Evolutionary conservation across 2,888 invertebrate genomes (phyloP), one percentile per base, ranked within the genome.

Genomic region (Rhingia rostrata): DNA sequence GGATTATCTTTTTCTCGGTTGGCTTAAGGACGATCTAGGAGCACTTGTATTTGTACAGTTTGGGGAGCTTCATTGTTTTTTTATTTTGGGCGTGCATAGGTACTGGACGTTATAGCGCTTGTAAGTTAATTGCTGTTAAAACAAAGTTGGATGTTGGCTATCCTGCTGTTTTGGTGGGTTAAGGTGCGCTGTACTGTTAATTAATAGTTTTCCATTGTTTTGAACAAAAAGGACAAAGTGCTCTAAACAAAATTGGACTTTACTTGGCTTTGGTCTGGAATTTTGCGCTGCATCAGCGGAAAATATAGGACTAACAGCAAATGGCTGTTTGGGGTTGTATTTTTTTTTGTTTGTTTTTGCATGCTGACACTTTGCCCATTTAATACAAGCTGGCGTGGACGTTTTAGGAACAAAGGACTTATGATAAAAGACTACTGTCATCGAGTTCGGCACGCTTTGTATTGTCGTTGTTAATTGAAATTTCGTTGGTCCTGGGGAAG

Each of bases 151-250:
- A 43, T 70, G 41, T 51, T 64, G 54, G 45, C n/a, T 12, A 4
- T 54, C 10, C 41, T 45, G 22, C 22, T 72, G 60, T 47, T 60
- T 61, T 72, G 41, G 54, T 61, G 2, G 37, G 60, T 43, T 41
- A 61, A 41, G 45, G 30, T 39, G 45, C 35, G n/a, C 22, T 22
- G 22, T 33, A 12, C 58, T 63, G 49, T 49, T 64, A 73, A 73
- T 64, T 73, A 73, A 73, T 73, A 47, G 63, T 33, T 33, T 39
- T 56, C 53, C 30, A 73, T 73, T 73, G 63, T 73, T 49, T 10
- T 47, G 14, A 10, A 4, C 45, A 9, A 32, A 22, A 22, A 22
- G 9, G 41, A 41, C 14, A 6, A 32, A 43, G 51, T n/a, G 45
- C 2, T 22, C 32, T 51, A 53, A 54, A 43, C 22, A 43, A 45